Evolutionary conservation across 1,140 invertebrate genomes (phyloP), one percentile per base, ranked within the genome.

Genomic region (Listronotus bonariensis): DNA sequence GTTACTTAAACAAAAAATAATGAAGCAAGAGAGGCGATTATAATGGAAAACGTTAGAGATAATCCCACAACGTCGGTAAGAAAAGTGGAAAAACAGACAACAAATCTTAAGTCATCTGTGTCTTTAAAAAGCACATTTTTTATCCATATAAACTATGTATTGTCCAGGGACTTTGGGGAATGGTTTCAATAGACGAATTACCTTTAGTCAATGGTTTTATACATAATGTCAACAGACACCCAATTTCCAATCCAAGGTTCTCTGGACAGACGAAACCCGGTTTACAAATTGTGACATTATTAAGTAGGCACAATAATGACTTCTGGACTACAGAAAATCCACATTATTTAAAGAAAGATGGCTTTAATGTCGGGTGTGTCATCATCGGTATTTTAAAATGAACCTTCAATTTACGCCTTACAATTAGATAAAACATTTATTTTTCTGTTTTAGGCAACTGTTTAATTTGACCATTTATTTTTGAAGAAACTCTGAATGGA

Each of bases 201-300:
- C 38, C 10, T 40, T 40, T 40, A 26, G 20, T 26, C 20, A 26
- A 26, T 40, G 38, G 38, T 40, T 40, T 40, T 3, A 3, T 14
- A 40, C 10, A 2, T 3, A 40, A 40, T 40, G 38, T 40, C 38
- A 40, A 40, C 38, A 40, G 38, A 7, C 7, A 14, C 38, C 38
- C 38, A 40, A 40, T 40, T 40, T 12, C 38, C 38, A 40, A 40
- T 40, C 38, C 38, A 40, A 40, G n/a, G 38, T 40, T 14, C 38
- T 40, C 38, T 40, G 38, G 38, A 40, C 38, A 40, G 38, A 40
- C n/a, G 38, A 40, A 40, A 40, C 38, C 38, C 10, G 38, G 38
- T 40, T 40, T 14, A 40, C 38, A 40, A 40, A 40, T 40, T 40
- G 38, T 1, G 20, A 5, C 1, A 26, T 26, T 26, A 3, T 26